Evolutionary conservation across 2,113 vertebrate genomes (phyloP).

Genomic region (Equus przewalskii): DNA sequence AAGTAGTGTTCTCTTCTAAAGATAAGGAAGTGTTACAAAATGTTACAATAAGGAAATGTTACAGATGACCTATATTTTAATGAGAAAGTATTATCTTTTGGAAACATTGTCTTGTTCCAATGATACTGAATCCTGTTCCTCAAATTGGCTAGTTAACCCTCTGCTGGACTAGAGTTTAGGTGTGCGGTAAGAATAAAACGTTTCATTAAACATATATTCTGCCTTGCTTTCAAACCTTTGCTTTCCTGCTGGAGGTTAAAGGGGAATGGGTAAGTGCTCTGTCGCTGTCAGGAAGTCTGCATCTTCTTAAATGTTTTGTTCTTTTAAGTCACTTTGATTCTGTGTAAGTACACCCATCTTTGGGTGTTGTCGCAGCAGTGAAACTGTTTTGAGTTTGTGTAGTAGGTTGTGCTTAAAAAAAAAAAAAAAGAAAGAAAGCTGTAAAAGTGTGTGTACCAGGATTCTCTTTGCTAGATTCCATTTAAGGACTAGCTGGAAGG

Average conservation of each 20-base stretch:
- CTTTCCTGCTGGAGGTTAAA: slow-evolving; percentile 95
- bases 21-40: not conserved
- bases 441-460: not conserved
- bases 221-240: slow-evolving; percentile 91
- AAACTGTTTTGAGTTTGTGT: slow-evolving; percentile 48
- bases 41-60: not conserved
- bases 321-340: slow-evolving; percentile 14
- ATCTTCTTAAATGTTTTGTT: slow-evolving; percentile 64
- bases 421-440: not conserved
- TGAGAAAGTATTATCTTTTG: not conserved
- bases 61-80: not conserved
- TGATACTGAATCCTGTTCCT: not conserved
- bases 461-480: not conserved
- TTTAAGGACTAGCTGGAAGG: not conserved
- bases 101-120: not conserved
- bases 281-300: slow-evolving; percentile 81
- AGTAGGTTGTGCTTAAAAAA: not conserved
- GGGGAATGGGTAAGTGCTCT: slow-evolving; percentile 96
- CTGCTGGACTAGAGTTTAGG: slow-evolving; percentile 39
- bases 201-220: slow-evolving; percentile 84
- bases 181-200: slow-evolving; percentile 41
- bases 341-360: slow-evolving; percentile 59
- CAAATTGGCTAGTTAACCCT: not conserved
- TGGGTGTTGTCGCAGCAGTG: slow-evolving; percentile 28
- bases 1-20: not conserved